These are phyloP conservation scores for Petrolisthes manimaculis DNA, from an alignment of 2,888 invertebrate species.

Conservation along the genomic window DNA sequence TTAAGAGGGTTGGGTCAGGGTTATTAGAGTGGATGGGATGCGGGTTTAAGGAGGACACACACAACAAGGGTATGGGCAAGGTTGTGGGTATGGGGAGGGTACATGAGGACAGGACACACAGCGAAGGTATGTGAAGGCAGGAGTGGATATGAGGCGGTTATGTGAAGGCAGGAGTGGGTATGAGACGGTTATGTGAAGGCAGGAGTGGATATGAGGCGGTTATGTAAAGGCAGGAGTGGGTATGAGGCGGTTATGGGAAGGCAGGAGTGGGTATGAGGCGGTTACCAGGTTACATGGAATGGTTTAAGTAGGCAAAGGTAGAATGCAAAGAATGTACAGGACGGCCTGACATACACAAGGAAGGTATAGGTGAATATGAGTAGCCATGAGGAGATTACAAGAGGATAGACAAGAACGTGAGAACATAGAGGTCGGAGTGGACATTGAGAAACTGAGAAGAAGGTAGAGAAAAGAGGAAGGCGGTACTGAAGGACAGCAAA, in stretches of 20 bases:
- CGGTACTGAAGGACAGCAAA: neutral
- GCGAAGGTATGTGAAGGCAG: neutral
- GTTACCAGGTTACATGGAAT: no score
- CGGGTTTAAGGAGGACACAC: neutral
- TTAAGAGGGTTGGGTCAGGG: conserved; percentile 8
- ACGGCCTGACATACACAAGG: no score
- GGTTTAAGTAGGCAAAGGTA: no score
- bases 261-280: neutral
- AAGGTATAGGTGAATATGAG: no score
- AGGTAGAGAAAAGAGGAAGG: neutral
- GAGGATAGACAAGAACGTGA: neutral
- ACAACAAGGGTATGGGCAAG: no score
- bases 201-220: neutral
- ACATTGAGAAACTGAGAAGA: neutral
- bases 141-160: neutral
- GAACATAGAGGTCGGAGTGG: neutral
- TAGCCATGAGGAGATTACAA: neutral
- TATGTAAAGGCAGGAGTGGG: neutral
- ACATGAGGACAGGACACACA: neutral
- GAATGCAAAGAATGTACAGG: no score
- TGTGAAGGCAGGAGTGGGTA: neutral
- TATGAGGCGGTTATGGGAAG: neutral
- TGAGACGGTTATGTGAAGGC: neutral
- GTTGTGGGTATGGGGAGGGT: neutral
- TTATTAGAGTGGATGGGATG: neutral